Evolutionary conservation across 2,888 invertebrate genomes (phyloP), one percentile per base, ranked within the genome.

Genomic region (Hypercompe scribonia): DNA sequence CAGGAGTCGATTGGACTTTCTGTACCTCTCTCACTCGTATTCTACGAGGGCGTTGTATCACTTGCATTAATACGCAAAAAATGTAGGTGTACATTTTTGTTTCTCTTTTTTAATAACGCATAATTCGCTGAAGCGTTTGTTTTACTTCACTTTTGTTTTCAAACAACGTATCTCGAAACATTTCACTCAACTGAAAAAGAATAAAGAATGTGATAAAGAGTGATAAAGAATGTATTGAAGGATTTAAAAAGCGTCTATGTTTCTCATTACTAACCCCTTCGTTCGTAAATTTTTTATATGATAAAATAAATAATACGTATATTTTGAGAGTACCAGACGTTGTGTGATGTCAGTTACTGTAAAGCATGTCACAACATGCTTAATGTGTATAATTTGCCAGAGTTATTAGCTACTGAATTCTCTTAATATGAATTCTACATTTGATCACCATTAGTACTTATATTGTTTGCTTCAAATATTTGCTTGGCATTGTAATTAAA

Each of bases 81-180:
- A 2, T 54, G 50, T 8, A 50, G n/a, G n/a, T n/a, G n/a, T 24
- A 58, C n/a, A 28, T 28, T 13, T 28, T 3, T 58, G 2, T 54
- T 54, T 54, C 8, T n/a, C 28, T 54, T n/a, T n/a, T n/a, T n/a
- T n/a, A n/a, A n/a, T n/a, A n/a, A n/a, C n/a, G n/a, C n/a, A n/a
- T n/a, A 61, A 31, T 18, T 31, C 31, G 28, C 58, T 58, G 10
- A 3, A 58, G 21, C 36, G 36, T 58, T 36, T 28, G 58, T 39
- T 68, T 58, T 54, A 58, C 15, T 58, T 58, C 18, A 61, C 58
- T 68, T 68, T 68, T 68, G 15, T 36, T 68, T 68, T 39, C 50
- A 68, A 54, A 68, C 42, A 64, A 65, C 70, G 15, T 65, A 54
- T 69, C 63, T 69, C 31, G n/a, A 63, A 63, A 63, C 63, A 63